Base-by-base conservation (phyloP, 2,888 invertebrate genomes). In the Stegana nigrithorax region DNA sequence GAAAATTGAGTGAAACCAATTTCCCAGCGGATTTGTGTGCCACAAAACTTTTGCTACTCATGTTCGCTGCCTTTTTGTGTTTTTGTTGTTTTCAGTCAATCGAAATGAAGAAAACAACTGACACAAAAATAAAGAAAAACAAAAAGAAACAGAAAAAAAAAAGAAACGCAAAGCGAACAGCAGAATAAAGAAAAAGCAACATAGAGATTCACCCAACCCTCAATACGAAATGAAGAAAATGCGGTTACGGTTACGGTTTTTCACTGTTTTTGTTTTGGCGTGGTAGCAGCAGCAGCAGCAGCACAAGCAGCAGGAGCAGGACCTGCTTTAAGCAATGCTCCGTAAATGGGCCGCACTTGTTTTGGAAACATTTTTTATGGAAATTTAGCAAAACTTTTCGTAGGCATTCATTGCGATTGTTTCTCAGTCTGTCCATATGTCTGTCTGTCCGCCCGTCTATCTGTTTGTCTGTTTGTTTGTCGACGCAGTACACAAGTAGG, bases 231-330 rank as follows among this genome's bases (percentile, higher is more conserved):
- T 77, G 75, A 80, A 78, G 80, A 77, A 80, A 80, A 75, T 80
- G 78, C 74, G 80, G 80, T 80, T 78, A 71, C 66, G 80, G 78
- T 80, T 80, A 79, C 78, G 80, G 78, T 78, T 74, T 80, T 79
- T 79, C 75, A 73, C 79, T 79, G 78, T 79, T 80, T 66, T 70
- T 68, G 47, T 45, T 12, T 36, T 21, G 39, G 39, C n/a, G n/a
- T n/a, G n/a, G n/a, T n/a, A n/a, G n/a, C n/a, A n/a, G n/a, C n/a
- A n/a, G n/a, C n/a, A n/a, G n/a, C 65, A 45, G 59, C 63, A 50
- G 51, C 4, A 25, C n/a, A 26, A 26, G 32, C n/a, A n/a, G 32
- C 10, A 32, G n/a, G n/a, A 32, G 12, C 10, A 32, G 29, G n/a
- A 32, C 32, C n/a, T 32, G 32, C n/a, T 32, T n/a, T 21, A 42